These are phyloP conservation scores for Geophilus truncorum DNA, from an alignment of 2,888 invertebrate genomes.

Conservation along the genomic window DNA sequence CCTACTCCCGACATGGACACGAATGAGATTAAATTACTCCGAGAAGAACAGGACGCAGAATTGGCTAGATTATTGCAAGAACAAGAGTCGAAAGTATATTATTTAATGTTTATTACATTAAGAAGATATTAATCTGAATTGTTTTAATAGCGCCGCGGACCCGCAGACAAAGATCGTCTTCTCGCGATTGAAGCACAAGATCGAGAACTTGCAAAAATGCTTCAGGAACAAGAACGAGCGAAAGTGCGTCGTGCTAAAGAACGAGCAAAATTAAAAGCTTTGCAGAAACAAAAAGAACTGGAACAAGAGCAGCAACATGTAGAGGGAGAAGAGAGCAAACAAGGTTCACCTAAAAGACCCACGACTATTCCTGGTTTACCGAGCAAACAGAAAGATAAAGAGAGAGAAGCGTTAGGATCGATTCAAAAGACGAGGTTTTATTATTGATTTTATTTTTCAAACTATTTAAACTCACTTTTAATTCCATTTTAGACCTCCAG, in stretches of 20 bases:
- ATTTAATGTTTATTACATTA: too few species aligned
- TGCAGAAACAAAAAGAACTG: constrained; percentile 22
- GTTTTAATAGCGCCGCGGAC: constrained; percentile 29
- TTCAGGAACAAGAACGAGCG: constrained; percentile 69
- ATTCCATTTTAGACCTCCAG: neutral
- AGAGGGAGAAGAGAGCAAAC: constrained; percentile 32
- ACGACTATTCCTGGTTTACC: neutral
- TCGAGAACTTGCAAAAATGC: constrained; percentile 67
- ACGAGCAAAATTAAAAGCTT: constrained; percentile 58
- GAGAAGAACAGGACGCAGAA: constrained; percentile 69
- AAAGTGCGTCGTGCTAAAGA: constrained; percentile 66
- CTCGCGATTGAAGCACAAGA: constrained; percentile 75
- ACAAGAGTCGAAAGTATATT: constrained; percentile 62
- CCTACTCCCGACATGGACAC: constrained; percentile 48
- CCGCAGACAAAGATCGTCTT: constrained; percentile 57
- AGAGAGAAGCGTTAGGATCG: neutral
- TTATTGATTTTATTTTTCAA: neutral
- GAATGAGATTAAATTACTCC: constrained; percentile 59
- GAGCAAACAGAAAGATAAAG: neutral
- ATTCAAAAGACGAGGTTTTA: neutral
- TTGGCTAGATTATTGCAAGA: constrained; percentile 69
- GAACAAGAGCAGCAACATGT: constrained; percentile 25
- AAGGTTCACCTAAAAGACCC: constrained; percentile 5
- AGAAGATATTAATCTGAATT: too few species aligned
- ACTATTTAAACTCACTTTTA: too few species aligned